phyloP scores from a whole-genome alignment of 1,140 invertebrate species.

The Muscidifurax raptorellus region DNA sequence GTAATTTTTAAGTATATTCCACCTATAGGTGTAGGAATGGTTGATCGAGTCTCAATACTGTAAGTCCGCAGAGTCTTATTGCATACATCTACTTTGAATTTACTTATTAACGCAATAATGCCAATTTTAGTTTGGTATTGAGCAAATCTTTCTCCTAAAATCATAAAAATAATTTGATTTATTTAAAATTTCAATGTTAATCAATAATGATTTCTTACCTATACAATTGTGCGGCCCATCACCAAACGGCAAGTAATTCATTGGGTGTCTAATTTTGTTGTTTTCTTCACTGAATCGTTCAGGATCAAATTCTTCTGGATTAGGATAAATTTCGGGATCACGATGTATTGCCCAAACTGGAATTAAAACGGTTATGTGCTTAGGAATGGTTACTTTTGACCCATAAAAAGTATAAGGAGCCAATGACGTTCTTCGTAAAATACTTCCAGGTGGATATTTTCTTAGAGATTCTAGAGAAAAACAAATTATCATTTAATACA shows the following conservation, averaged over 20 bases:
- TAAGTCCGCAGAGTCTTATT: constrained; percentile 45
- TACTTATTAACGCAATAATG: constrained; percentile 42
- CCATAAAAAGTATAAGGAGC: constrained; percentile 73
- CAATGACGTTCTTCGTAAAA: constrained; percentile 74
- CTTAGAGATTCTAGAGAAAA: constrained; percentile 76
- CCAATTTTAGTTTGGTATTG: constrained; percentile 51
- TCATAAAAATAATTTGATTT: background rate
- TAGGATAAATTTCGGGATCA: constrained; percentile 79
- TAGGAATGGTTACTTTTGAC: constrained; percentile 73
- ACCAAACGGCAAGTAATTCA: constrained; percentile 77
- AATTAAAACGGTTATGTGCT: constrained; percentile 74
- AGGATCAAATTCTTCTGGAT: constrained; percentile 82
- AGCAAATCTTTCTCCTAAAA: constrained; percentile 51
- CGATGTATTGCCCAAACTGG: constrained; percentile 79
- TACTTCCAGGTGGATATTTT: constrained; percentile 76
- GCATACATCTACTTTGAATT: constrained; percentile 44
- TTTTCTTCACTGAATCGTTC: constrained; percentile 79
- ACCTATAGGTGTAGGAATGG: constrained; percentile 13
- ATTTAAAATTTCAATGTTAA: background rate
- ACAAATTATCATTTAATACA: too few species aligned
- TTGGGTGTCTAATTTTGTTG: constrained; percentile 62
- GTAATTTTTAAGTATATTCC: constrained; percentile 37
- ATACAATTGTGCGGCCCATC: constrained; percentile 77
- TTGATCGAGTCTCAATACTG: background rate
- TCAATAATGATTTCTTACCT: constrained; percentile 61